A percentile compares a stretch with the other conserved stretches of the same genome.
Evolutionary conservation across 2,113 vertebrate genomes (phyloP).

Genomic region (Edolisoma coerulescens): DNA sequence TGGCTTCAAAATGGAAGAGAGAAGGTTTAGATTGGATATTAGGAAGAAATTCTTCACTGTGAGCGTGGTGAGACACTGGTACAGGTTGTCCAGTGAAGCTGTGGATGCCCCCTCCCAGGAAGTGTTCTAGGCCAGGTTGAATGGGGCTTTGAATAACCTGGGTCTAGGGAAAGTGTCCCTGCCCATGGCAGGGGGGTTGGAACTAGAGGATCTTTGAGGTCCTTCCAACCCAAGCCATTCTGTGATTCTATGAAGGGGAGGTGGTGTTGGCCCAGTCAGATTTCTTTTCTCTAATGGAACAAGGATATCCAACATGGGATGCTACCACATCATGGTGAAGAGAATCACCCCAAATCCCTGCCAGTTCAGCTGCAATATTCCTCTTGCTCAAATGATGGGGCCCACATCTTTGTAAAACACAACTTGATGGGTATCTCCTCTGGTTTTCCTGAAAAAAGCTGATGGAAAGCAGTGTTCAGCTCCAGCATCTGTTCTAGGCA

Average conservation of each 20-base stretch:
- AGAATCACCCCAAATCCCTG: background rate
- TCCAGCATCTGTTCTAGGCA: background rate
- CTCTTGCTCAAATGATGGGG: background rate
- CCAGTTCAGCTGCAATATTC: background rate
- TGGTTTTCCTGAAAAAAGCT: background rate
- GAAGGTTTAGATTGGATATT: background rate
- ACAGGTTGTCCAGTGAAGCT: background rate
- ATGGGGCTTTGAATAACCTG: background rate
- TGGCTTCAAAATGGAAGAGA: background rate
- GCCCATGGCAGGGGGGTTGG: background rate
- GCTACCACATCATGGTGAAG: background rate
- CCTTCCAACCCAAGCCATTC: background rate
- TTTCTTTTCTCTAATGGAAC: background rate
- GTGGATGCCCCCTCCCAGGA: background rate
- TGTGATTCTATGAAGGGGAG: background rate
- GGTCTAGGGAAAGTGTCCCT: background rate
- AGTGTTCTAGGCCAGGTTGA: background rate
- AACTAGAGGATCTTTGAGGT: background rate
- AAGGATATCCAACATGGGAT: background rate
- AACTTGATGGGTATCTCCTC: background rate
- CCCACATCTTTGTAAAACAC: background rate
- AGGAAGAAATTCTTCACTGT: background rate
- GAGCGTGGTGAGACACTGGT: background rate
- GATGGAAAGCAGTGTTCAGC: background rate
- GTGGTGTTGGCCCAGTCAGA: accelerated